Evolutionary conservation across 2,113 vertebrate species (phyloP), one percentile per base, ranked within the genome.

Genomic region (Crotalus horridus): DNA sequence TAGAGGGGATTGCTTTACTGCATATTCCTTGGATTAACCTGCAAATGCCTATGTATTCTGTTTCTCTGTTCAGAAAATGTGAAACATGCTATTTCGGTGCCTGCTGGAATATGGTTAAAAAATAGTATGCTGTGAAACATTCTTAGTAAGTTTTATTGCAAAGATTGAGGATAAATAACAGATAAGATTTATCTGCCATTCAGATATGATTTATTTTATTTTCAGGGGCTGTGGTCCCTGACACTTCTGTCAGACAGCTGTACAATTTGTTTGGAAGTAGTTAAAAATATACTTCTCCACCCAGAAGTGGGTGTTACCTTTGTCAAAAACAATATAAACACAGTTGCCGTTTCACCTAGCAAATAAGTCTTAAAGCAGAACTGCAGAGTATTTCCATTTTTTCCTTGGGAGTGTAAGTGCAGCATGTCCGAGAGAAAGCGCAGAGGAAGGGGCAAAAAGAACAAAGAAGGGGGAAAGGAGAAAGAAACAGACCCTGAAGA

Each of bases 341-440:
- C 96, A 95, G 94, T 97, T 91, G 96, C 96, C 96, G 96, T 96
- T 96, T 96, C 96, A 95, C 95, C 95, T 96, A 95, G 97, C 94
- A 96, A 96, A 95, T 95, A 94, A 96, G 85, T 90, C 95, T 96
- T 96, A 93, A 15, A 93, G 93, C 96, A 96, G 94, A 94, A 94
- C 94, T 96, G 51, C 33, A 95, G 96, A 95, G 96, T 94, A 96
- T 96, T 96, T 96, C 95, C 94, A 93, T 95, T 95, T 96, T 96
- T 96, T 89, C 96, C 92, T 93, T 48, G 95, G 96, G 95, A 94
- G 95, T 95, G 93, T 96, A 96, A 48, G 94, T 94, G 93, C 97
- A 97, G 96, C 95, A 98, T 98, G 98, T 96, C 98, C 20, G 97
- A 98, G 96, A 98, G 96, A 96, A 98, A 96, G 94, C 97, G 97